Conservation (phyloP, 1,140 invertebrate genomes). For the Cydia amplana region DNA sequence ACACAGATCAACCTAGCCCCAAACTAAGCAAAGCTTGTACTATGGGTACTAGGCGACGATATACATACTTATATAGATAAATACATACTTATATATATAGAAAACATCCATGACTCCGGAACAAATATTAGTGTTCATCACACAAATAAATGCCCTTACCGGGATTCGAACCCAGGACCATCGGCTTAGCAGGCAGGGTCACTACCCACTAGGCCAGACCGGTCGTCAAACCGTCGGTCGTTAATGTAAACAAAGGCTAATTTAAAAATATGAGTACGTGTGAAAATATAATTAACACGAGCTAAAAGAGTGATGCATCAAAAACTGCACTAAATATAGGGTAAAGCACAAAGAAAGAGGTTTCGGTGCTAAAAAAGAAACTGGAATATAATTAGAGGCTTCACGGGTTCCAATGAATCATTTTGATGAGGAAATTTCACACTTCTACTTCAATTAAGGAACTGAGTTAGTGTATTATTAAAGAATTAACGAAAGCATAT, state of each 20-base stretch:
- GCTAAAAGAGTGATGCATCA: constrained; percentile 7
- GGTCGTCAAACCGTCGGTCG: too few species aligned
- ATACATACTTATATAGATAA: too few species aligned
- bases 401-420: constrained; percentile 12
- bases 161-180: too few species aligned
- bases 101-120: too few species aligned
- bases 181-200: too few species aligned
- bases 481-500: not conserved
- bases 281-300: constrained; percentile 21
- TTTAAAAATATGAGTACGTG: constrained; percentile 25
- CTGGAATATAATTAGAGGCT: constrained; percentile 8
- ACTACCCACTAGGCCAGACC: too few species aligned
- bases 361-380: constrained; percentile 25
- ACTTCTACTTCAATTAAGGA: not conserved
- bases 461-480: not conserved
- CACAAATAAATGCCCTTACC: too few species aligned
- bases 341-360: constrained; percentile 12
- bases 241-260: not conserved
- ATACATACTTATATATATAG: too few species aligned
- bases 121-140: too few species aligned
- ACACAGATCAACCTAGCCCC: too few species aligned
- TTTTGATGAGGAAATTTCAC: not conserved
- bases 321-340: not conserved
- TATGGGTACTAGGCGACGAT: too few species aligned
- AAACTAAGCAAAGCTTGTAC: too few species aligned